Conservation (phyloP, 2,113 vertebrate species). For the Bufo gargarizans region DNA sequence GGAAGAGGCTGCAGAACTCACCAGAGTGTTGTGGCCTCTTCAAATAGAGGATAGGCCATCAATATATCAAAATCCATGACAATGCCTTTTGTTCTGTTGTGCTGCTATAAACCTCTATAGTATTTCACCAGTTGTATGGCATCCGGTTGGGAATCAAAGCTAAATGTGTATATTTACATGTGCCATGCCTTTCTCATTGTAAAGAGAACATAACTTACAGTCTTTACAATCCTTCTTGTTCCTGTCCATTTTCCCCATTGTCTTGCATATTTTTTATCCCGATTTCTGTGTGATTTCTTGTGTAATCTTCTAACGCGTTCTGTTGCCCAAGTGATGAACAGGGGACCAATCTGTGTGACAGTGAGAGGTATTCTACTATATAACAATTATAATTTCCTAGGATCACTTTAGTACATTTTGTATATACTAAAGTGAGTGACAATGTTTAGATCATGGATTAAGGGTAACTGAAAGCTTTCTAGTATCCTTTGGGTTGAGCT, state of each 20-base stretch:
- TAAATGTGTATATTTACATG: not conserved
- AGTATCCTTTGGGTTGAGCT: no score
- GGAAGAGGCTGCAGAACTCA: no score
- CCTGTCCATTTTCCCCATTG: not conserved
- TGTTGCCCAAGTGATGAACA: not conserved
- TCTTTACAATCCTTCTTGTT: not conserved
- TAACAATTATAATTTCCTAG: not conserved
- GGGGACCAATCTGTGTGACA: not conserved
- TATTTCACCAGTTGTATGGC: no score
- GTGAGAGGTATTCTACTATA: not conserved
- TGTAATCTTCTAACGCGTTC: not conserved
- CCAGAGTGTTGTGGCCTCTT: no score
- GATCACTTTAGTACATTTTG: not conserved
- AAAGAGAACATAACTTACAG: not conserved
- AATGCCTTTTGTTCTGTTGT: no score
- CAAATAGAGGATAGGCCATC: no score
- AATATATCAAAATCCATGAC: no score
- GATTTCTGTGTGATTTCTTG: not conserved
- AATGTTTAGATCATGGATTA: no score
- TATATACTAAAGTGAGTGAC: not conserved
- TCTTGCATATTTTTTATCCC: not conserved
- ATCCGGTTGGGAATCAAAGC: no score
- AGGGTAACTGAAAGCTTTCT: no score
- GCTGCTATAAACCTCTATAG: no score
- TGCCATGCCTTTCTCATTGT: not conserved